Evolutionary conservation across 2,113 vertebrate genomes (phyloP), one percentile per base, ranked within the genome.

Genomic region (Nyctereutes procyonoides): DNA sequence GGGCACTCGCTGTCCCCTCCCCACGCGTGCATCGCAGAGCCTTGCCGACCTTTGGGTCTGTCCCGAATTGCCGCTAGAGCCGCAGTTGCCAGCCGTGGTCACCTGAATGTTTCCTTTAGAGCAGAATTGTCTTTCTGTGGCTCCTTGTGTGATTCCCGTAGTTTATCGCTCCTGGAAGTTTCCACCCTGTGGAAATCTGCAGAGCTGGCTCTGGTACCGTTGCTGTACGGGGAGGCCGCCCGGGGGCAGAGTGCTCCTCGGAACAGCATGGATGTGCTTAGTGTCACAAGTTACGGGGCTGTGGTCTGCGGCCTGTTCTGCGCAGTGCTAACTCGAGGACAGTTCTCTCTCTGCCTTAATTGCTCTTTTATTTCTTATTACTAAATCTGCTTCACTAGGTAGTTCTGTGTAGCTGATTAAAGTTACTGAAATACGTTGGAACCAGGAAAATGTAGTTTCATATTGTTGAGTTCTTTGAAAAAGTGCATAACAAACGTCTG

Each of bases 1-100:
- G 0, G 24, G 12, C 53, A 6, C 20, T 53, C 0, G 1, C 90
- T 20, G 43, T 1, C 5, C 12, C 38, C 7, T 4, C 17, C 4
- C 35, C 48, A 53, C 30, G 8, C 8, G 13, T 17, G 22, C 8
- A 24, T 24, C 28, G 3, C 24, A 60, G 6, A 24, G 20, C 19
- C 15, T 48, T 7, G 8, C n/a, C n/a, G 43, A 13, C 43, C 62
- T 35, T 16, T 58, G 56, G 58, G 5, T 38, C 32, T 53, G 3
- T 73, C 38, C 26, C 1, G 9, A 17, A 14, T 53, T 14, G 2
- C 51, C 15, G 20, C 32, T 53, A 38, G 15, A 82, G 51, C 17
- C 28, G 17, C 6, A 74, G 4, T 53, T 24, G 24, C 10, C 43
- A 4, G 17, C 30, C 53, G n/a, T 26, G 12, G 32, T 28, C 38